These are phyloP conservation scores for Phaenicophaeus curvirostris DNA, from an alignment of 2,797 vertebrate species.

Conservation along the genomic window DNA sequence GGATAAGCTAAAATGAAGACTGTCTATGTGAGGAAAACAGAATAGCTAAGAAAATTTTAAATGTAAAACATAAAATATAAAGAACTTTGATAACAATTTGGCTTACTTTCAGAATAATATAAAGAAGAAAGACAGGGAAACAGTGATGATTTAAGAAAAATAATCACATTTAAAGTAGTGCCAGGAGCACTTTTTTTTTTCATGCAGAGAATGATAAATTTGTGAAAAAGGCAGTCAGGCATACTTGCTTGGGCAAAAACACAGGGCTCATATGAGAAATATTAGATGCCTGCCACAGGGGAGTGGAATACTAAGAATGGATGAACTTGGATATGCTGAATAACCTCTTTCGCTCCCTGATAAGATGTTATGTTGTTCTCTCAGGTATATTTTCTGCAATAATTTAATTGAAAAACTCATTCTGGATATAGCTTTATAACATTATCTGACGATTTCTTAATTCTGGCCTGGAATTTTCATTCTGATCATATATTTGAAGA, in stretches of 20 bases:
- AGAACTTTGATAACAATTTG: neutral
- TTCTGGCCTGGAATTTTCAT: neutral
- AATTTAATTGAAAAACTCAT: conserved; percentile 27
- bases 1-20: neutral
- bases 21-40: neutral
- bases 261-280: conserved; percentile 36
- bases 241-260: conserved; percentile 51
- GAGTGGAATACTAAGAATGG: conserved; percentile 23
- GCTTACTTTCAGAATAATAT: neutral
- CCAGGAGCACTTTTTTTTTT: conserved; percentile 31
- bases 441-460: neutral
- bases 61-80: neutral
- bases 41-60: neutral
- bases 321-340: conserved; percentile 27
- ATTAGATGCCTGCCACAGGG: conserved; percentile 12
- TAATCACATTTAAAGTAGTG: conserved; percentile 23
- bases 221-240: conserved; percentile 36
- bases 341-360: conserved; percentile 5
- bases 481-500: neutral
- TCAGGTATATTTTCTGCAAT: conserved; percentile 24
- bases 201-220: conserved; percentile 47
- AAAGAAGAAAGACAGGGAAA: neutral
- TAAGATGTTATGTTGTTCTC: conserved; percentile 10
- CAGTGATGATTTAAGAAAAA: neutral
- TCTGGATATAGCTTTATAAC: neutral